Evolutionary conservation across 2,113 vertebrate genomes (phyloP), one percentile per base, ranked within the genome.

Genomic region (Malurus cyaneus): DNA sequence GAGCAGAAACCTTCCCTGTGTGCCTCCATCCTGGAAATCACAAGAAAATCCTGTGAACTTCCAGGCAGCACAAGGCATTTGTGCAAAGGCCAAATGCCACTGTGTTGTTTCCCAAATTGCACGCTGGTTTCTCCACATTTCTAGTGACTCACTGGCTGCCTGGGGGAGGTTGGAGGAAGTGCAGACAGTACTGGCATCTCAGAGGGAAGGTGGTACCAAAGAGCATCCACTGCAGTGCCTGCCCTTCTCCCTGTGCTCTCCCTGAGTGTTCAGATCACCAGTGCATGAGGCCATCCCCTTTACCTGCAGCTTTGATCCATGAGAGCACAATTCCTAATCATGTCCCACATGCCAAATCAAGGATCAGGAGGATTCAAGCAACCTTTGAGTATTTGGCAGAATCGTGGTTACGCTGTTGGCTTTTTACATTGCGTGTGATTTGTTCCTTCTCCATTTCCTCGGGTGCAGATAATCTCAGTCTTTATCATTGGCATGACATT

Each of bases 401-500:
- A 60, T 17, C 0, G 1, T 41, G 61, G 50, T n/a, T 65, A 62
- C 1, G 3, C 54, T 72, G 23, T 29, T 87, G 60, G 34, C 18
- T 78, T 93, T 83, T 77, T 70, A 6, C 12, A 0, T 0, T 3
- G 32, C 2, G 79, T 59, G 31, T 73, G 76, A 49, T 74, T 31
- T 66, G 34, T 41, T 88, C 67, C 88, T 85, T 86, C 41, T 78
- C 54, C 36, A 3, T 61, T 89, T 52, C 62, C 70, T 61, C 28
- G 70, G 69, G 25, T 39, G 90, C 76, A 88, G 77, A 34, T 80
- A 74, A 62, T 62, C 89, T 80, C 86, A 67, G 18, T 88, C 78
- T 81, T 89, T 85, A 46, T 86, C 80, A 71, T 23, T 83, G 86
- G 23, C 9, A 7, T 76, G 91, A 92, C 93, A 92, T 83, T 96